These are phyloP conservation scores for Smittia sp. DNA, from an alignment of 2,888 invertebrate genomes.

Conservation along the genomic window DNA sequence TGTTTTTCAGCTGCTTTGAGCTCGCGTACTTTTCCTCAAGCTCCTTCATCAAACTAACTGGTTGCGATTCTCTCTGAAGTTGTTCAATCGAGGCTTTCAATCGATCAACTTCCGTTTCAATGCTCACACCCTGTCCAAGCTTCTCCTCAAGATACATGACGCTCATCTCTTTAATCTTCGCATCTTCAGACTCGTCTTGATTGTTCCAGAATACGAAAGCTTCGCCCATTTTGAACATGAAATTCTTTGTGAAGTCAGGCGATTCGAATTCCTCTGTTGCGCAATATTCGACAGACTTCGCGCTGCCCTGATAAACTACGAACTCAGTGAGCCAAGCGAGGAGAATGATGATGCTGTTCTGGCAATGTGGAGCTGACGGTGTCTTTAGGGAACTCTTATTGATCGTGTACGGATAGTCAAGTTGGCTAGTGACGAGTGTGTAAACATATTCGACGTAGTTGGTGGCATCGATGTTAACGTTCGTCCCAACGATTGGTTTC, in stretches of 20 bases:
- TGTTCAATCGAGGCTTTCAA: constrained; percentile 43
- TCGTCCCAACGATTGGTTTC: constrained; percentile 48
- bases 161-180: constrained; percentile 44
- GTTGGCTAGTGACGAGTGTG: constrained; percentile 47
- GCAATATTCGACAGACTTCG: constrained; percentile 15
- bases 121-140: constrained; percentile 43
- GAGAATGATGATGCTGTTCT: constrained; percentile 49
- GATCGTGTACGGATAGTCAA: constrained; percentile 50
- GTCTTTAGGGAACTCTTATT: constrained; percentile 53
- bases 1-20: constrained; percentile 29
- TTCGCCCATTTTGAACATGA: constrained; percentile 46
- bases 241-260: constrained; percentile 46
- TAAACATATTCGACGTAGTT: constrained; percentile 50
- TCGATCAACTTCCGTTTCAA: constrained; percentile 45
- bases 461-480: constrained; percentile 46
- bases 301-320: constrained; percentile 42
- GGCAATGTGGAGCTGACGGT: constrained; percentile 51
- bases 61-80: constrained; percentile 41
- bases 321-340: constrained; percentile 50
- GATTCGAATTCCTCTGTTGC: constrained; percentile 43
- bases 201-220: constrained; percentile 46
- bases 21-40: constrained; percentile 32
- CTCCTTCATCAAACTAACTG: constrained; percentile 37
- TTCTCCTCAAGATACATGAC: constrained; percentile 46
- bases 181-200: constrained; percentile 43